phyloP scores from a whole-genome alignment of 2,888 invertebrate genomes.

The Rhingia rostrata region DNA sequence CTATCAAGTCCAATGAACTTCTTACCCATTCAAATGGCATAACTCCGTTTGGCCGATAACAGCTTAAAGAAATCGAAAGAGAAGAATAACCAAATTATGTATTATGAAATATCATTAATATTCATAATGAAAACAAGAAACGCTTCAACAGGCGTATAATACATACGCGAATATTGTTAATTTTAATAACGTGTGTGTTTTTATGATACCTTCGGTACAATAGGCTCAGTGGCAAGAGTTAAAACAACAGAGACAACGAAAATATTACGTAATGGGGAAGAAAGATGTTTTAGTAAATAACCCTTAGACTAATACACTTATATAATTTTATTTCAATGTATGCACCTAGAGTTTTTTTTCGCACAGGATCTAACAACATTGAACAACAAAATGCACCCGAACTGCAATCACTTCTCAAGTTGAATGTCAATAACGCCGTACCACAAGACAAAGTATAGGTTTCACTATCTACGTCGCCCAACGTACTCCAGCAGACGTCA shows the following conservation, averaged over 20 bases:
- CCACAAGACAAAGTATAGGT: constrained; percentile 26
- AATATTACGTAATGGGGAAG: constrained; percentile 22
- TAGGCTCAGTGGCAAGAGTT: neutral
- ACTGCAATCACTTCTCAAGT: constrained; percentile 69
- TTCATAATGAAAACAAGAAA: constrained; percentile 4
- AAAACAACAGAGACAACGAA: constrained; percentile 23
- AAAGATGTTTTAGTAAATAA: too few relatives aligned
- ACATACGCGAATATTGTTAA: neutral
- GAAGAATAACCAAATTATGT: constrained; percentile 8
- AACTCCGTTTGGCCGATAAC: constrained; percentile 34
- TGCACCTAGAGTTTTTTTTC: neutral
- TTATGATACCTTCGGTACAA: constrained; percentile 13
- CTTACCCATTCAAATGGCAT: constrained; percentile 52
- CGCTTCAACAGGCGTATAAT: neutral
- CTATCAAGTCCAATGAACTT: constrained; percentile 65
- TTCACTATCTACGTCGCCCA: constrained; percentile 30
- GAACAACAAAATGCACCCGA: constrained; percentile 56
- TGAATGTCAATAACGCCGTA: constrained; percentile 67
- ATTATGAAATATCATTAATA: constrained; percentile 27
- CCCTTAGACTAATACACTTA: constrained; percentile 13
- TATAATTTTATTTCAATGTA: constrained; percentile 2
- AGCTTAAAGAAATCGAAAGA: constrained; percentile 14
- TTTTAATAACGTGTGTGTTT: constrained; percentile 36
- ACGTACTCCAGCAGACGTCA: constrained; percentile 17
- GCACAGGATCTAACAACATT: constrained; percentile 1